Evolutionary conservation across 2,888 invertebrate genomes (phyloP), one percentile per base, ranked within the genome.

Genomic region (Chrysolina haemoptera): DNA sequence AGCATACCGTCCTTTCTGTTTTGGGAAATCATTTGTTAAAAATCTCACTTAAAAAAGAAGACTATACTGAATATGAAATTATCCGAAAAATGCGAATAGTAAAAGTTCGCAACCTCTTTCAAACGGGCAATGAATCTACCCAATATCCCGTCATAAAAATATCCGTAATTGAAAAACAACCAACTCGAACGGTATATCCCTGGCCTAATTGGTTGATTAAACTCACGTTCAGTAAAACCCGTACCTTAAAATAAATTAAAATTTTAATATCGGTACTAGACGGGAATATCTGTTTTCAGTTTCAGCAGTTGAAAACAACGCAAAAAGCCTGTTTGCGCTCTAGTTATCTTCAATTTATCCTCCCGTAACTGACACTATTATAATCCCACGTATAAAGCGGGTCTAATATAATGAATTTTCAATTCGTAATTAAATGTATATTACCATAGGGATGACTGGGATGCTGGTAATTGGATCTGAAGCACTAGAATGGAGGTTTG

Each of bases 401-500:
- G 77, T 73, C 77, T 76, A 74, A 80, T 80, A 76, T 77, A 78
- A 80, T 79, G 77, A 79, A 81, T 80, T 80, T 78, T 77, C 80
- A 80, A 80, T 80, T 79, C 75, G 79, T 80, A 79, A 81, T 81
- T 79, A 80, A 82, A 82, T 79, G 78, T 78, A 75, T 74, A 75
- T 79, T 77, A 74, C 73, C 79, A 71, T 76, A 74, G 71, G 74
- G 74, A 76, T 74, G 74, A 72, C 71, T 74, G 63, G 67, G 70
- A 68, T 70, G 70, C 70, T 70, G 67, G 70, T 76, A 74, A 76
- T 76, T 75, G 76, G 74, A 76, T 76, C 73, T 62, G 68, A 48
- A 70, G 74, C 62, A 76, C 74, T 59, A 70, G 68, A 70, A 65
- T 68, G 68, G 69, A 35, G 72, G 74, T 74, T 76, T 70, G 73